These are phyloP conservation scores for Chelidonichthys spinosus DNA, from an alignment of 2,797 vertebrate genomes.

Conservation along the genomic window DNA sequence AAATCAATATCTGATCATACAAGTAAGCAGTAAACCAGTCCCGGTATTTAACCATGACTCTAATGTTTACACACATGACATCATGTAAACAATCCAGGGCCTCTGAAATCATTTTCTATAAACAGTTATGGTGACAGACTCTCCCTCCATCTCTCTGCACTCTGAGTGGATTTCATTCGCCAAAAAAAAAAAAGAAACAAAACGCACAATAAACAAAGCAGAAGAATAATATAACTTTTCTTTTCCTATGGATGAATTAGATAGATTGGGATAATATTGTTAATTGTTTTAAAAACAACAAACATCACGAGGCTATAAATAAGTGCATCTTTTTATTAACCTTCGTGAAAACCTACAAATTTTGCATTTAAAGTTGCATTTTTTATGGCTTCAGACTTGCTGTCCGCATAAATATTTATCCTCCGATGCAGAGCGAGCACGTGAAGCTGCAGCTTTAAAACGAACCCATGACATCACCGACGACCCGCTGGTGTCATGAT, in stretches of 20 bases:
- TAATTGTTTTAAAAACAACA: too few species aligned
- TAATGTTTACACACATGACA: neutral
- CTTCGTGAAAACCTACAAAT: neutral
- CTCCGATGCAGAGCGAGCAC: conserved; percentile 5
- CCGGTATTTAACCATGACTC: neutral
- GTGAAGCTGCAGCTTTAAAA: neutral
- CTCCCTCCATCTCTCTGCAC: neutral
- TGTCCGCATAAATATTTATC: neutral
- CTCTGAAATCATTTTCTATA: neutral
- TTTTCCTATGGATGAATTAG: too few species aligned
- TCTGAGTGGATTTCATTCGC: too few species aligned
- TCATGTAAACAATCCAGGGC: neutral
- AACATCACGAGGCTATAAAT: too few species aligned
- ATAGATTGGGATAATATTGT: neutral
- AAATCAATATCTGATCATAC: neutral
- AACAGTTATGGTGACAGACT: neutral
- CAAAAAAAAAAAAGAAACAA: too few species aligned
- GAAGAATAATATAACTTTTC: neutral
- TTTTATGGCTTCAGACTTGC: too few species aligned
- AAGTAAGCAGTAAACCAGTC: too few species aligned
- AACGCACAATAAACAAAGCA: too few species aligned
- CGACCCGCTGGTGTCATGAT: conserved; percentile 9
- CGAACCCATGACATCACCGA: conserved; percentile 22
- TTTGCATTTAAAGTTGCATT: too few species aligned
- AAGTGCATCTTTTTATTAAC: neutral